These are phyloP conservation scores for Danaus plexippus DNA, from an alignment of 1,140 invertebrate genomes.

Conservation along the genomic window DNA sequence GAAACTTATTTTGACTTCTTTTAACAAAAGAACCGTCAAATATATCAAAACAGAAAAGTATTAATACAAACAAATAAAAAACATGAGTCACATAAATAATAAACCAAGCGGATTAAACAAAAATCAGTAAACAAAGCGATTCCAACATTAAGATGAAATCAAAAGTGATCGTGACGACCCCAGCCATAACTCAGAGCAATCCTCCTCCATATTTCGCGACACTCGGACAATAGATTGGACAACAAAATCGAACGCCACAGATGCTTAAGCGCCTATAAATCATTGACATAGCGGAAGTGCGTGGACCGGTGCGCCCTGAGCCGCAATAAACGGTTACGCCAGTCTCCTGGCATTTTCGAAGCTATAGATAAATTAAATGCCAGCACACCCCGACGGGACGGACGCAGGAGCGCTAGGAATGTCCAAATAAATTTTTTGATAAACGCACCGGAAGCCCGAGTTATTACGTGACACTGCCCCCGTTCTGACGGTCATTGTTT, in stretches of 20 bases:
- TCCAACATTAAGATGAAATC: slow-evolving; percentile 50
- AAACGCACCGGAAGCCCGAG: slow-evolving; percentile 59
- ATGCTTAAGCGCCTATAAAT: slow-evolving; percentile 60
- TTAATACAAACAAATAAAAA: too few relatives aligned
- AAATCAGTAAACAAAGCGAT: slow-evolving; percentile 33
- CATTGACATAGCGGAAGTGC: slow-evolving; percentile 67
- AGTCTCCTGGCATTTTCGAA: slow-evolving; percentile 53
- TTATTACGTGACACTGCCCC: slow-evolving; percentile 63
- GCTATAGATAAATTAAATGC: slow-evolving; percentile 68
- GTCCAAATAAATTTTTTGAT: slow-evolving; percentile 68
- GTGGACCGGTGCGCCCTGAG: slow-evolving; percentile 26
- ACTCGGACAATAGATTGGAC: slow-evolving; percentile 56
- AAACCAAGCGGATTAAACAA: neutral
- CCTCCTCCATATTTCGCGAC: slow-evolving; percentile 51
- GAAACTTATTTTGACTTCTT: too few relatives aligned
- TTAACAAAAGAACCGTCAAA: too few relatives aligned
- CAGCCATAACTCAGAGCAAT: slow-evolving; percentile 56
- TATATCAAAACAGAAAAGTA: too few relatives aligned
- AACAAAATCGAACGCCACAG: slow-evolving; percentile 44
- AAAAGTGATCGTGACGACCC: slow-evolving; percentile 42
- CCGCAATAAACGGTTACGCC: slow-evolving; percentile 55
- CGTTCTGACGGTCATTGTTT: slow-evolving; percentile 62
- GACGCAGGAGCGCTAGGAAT: slow-evolving; percentile 54
- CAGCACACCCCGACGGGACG: slow-evolving; percentile 40
- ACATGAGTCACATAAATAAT: too few relatives aligned